Evolutionary conservation across 1,140 invertebrate genomes (phyloP).

Genomic region (Nylanderia fulva): DNA sequence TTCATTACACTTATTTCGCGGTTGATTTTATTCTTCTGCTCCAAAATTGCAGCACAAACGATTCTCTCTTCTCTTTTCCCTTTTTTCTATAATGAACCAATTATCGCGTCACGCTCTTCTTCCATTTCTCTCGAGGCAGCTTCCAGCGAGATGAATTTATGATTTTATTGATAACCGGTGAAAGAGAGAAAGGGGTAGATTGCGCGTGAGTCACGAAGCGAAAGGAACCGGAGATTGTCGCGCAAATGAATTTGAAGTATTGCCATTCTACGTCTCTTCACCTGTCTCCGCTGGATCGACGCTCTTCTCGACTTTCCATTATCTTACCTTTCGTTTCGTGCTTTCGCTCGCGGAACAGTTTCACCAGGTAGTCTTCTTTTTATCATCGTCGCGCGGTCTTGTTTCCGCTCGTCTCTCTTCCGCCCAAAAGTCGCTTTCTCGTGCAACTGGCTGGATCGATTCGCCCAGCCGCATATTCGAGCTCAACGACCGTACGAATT

Average conservation of each 20-base stretch:
- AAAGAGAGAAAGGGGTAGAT: not conserved
- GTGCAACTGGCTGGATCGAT: conserved; percentile 51
- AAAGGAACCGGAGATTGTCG: conserved; percentile 76
- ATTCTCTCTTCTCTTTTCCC: not conserved
- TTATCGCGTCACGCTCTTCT: conserved; percentile 25
- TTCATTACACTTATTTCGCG: not conserved
- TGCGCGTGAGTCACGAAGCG: conserved; percentile 37
- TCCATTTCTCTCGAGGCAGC: conserved; percentile 13
- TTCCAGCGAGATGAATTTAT: conserved; percentile 54
- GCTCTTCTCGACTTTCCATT: conserved; percentile 71
- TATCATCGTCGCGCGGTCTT: not conserved
- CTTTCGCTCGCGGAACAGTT: conserved; percentile 7
- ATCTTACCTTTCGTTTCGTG: conserved; percentile 60
- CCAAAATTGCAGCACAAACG: not conserved
- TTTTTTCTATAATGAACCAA: not conserved
- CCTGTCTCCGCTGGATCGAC: conserved; percentile 61
- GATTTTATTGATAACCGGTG: conserved; percentile 65
- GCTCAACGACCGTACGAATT: conserved; percentile 61
- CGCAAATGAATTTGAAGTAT: conserved; percentile 78
- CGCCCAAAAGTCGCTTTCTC: not conserved
- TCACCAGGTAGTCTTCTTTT: conserved; percentile 19
- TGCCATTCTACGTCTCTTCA: conserved; percentile 73
- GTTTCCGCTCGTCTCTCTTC: conserved; percentile 10
- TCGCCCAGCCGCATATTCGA: conserved; percentile 58
- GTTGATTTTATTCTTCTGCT: not conserved